These are phyloP conservation scores for Drosophila parvula DNA, from an alignment of 1,140 invertebrate genomes.

Conservation along the genomic window DNA sequence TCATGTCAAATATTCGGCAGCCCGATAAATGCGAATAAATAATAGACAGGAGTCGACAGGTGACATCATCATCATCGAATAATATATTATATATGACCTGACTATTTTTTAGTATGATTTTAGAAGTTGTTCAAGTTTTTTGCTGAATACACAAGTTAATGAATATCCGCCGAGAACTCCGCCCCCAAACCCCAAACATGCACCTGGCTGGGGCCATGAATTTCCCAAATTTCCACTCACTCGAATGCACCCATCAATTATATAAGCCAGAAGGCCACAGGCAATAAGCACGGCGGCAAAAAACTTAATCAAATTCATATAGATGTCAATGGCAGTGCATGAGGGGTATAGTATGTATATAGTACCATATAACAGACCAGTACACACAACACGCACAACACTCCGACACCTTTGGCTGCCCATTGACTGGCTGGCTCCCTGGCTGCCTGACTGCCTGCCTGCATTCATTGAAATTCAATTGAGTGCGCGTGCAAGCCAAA, in stretches of 20 bases:
- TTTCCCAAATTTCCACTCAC: slow-evolving; percentile 15
- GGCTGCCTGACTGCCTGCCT: slow-evolving; percentile 42
- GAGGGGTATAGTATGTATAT: neutral
- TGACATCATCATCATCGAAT: neutral
- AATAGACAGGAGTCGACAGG: slow-evolving; percentile 4
- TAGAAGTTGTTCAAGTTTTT: slow-evolving; percentile 1
- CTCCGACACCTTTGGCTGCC: slow-evolving; percentile 55
- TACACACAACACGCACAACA: slow-evolving; percentile 42
- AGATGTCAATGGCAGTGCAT: slow-evolving; percentile 63
- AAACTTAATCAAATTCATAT: slow-evolving; percentile 72
- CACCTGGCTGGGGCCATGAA: slow-evolving; percentile 8
- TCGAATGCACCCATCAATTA: slow-evolving; percentile 29
- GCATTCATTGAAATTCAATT: slow-evolving; percentile 76
- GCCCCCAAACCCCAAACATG: slow-evolving; percentile 11
- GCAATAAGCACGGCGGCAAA: slow-evolving; percentile 9
- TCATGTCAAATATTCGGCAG: neutral
- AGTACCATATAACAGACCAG: neutral
- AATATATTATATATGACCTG: neutral
- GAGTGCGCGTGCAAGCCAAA: slow-evolving; percentile 63
- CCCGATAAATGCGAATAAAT: neutral
- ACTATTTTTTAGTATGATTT: neutral
- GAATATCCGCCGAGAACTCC: slow-evolving; percentile 2
- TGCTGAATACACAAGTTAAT: slow-evolving; percentile 22
- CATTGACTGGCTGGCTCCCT: slow-evolving; percentile 44
- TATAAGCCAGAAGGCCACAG: slow-evolving; percentile 29